Evolutionary conservation across 2,113 vertebrate genomes (phyloP), one percentile per base, ranked within the genome.

Genomic region (Takifugu bimaculatus): DNA sequence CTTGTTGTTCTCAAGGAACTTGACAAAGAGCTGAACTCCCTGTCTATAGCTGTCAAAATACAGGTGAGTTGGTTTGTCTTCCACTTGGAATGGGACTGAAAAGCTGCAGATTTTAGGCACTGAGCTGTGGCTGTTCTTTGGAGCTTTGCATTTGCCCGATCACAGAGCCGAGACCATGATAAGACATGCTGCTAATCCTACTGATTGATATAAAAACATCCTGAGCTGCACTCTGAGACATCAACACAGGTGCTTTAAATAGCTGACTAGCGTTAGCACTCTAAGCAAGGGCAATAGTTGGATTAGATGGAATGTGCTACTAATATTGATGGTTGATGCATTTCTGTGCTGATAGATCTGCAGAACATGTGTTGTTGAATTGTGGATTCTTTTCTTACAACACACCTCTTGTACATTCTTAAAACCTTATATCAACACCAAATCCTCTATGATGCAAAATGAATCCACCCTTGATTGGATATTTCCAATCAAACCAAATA

Each of bases 1-100:
- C 87, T 88, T 60, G 84, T 90, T 0, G 85, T 90, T 32, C 75
- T 88, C 27, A 89, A 87, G 79, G 88, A 96, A 72, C 90, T 95
- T 91, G 94, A 95, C 75, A 96, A 94, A 82, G 94, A 96, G 60
- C 91, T 96, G 54, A 94, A 88, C 73, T 91, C 90, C 1, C 74
- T 91, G 50, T 88, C 88, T n/a, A 90, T 90, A 69, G 87, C 88
- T 13, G 90, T 89, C 50, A 91, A 92, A 85, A 92, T 92, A 55
- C 91, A 92, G 89, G 91, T 90, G 73, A 72, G 87, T 77, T 63
- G 32, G 45, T 72, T 75, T 45, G 67, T 62, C 47, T 77, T 29
- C 3, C 25, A 1, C 32, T 39, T 69, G 63, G 42, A 20, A 62
- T 39, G 26, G 29, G 53, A 54, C 42, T n/a, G 48, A 44, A 55